Evolutionary conservation across 2,888 invertebrate genomes (phyloP).

Genomic region (Teleiodes luculella): DNA sequence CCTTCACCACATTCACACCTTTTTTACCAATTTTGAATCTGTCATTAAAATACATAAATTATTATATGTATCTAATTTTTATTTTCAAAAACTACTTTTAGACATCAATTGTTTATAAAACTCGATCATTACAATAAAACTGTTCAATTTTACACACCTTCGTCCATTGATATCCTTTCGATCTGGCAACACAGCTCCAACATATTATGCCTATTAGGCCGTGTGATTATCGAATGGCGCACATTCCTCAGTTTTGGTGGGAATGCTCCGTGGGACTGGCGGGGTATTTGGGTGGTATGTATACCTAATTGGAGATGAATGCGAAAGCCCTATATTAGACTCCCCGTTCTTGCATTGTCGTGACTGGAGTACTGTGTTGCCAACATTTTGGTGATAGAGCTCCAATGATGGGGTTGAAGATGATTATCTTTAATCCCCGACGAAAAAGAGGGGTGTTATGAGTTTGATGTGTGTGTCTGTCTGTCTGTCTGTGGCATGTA

Average conservation of each 20-base stretch:
- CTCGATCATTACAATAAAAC: not conserved
- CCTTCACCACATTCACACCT: too few species aligned
- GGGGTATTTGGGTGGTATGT: not conserved
- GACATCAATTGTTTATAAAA: too few species aligned
- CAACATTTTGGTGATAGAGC: not conserved
- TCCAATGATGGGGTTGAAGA: too few species aligned
- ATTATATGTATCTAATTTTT: too few species aligned
- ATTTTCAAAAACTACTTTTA: too few species aligned
- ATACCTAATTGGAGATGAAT: not conserved
- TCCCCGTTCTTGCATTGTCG: not conserved
- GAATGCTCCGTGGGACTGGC: constrained; percentile 1
- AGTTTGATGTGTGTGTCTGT: too few species aligned
- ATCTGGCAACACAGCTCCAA: constrained; percentile 1
- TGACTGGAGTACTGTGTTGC: not conserved
- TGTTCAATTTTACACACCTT: not conserved
- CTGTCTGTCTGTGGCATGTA: too few species aligned
- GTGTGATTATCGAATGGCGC: constrained; percentile 14
- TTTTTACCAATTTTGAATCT: too few species aligned
- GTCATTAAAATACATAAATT: too few species aligned
- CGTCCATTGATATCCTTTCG: not conserved
- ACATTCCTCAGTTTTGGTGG: constrained; percentile 7
- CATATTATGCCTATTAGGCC: constrained; percentile 4
- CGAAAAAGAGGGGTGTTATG: too few species aligned
- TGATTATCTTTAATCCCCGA: too few species aligned
- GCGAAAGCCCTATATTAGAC: not conserved